A percentile compares a stretch with the other conserved stretches of the same genome.
Evolutionary conservation across 2,113 vertebrate species (phyloP).

Genomic region (Heterotilapia buettikoferi): DNA sequence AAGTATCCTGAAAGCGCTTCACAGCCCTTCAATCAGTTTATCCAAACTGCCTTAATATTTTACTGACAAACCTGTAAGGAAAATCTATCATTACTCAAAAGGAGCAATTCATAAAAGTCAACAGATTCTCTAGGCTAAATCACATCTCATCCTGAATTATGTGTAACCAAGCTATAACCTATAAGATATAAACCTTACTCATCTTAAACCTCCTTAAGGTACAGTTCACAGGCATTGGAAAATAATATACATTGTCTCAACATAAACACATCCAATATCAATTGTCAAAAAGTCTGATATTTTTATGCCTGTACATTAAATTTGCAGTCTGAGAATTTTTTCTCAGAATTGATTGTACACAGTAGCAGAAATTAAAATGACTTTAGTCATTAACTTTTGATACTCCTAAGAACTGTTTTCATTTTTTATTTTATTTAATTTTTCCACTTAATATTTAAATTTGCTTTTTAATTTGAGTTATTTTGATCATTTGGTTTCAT

Average conservation of each 20-base stretch:
- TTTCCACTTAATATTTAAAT: not conserved
- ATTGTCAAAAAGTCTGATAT: not conserved
- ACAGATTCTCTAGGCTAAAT: not conserved
- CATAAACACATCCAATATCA: not conserved
- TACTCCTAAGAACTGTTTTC: not conserved
- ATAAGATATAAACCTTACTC: not conserved
- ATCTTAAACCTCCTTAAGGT: not conserved
- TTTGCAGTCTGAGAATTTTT: not conserved
- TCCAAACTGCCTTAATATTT: conserved; percentile 24
- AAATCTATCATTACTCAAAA: conserved; percentile 18
- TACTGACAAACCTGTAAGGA: not conserved
- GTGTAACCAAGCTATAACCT: not conserved
- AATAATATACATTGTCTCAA: not conserved
- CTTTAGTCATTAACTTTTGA: not conserved
- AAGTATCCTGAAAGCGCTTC: not conserved
- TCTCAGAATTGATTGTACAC: not conserved
- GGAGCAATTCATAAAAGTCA: not conserved
- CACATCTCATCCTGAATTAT: not conserved
- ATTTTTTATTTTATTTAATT: not conserved
- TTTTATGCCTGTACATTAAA: not conserved
- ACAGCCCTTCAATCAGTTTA: conserved; percentile 20
- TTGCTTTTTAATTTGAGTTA: not conserved
- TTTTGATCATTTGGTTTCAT: not conserved
- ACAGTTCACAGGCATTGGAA: not conserved
- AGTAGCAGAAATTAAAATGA: not conserved